Evolutionary conservation across 1,140 invertebrate species (phyloP).

Genomic region (Cherax destructor): DNA sequence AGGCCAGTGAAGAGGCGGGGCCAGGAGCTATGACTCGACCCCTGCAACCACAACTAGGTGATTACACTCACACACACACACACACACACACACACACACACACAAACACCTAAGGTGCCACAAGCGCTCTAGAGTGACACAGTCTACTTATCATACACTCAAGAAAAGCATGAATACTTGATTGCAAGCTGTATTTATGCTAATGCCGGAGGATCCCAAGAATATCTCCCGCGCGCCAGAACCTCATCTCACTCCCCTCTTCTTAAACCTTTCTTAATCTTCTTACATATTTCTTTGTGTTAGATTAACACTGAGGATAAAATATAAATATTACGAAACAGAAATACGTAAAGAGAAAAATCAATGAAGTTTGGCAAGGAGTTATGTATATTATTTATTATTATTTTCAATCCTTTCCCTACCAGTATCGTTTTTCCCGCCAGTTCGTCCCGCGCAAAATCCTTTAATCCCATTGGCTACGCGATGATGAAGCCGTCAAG

Average conservation of each 20-base stretch:
- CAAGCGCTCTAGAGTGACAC: background rate
- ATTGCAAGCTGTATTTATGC: constrained; percentile 49
- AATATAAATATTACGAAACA: background rate
- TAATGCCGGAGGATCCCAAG: background rate
- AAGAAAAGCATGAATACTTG: constrained; percentile 46
- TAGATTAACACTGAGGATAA: background rate
- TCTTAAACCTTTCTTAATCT: background rate
- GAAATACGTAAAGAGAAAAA: background rate
- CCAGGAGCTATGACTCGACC: too few species aligned
- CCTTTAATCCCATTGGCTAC: constrained; percentile 62
- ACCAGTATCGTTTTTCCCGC: constrained; percentile 48
- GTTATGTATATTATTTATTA: background rate
- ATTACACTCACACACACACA: too few species aligned
- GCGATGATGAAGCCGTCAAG: constrained; percentile 67
- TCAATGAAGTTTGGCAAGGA: background rate
- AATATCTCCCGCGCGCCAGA: background rate
- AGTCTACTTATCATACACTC: constrained; percentile 36
- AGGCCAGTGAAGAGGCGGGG: too few species aligned
- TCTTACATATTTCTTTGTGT: background rate
- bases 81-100: too few species aligned
- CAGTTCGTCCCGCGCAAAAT: constrained; percentile 45
- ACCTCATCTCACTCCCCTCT: background rate
- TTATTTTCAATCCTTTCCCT: constrained; percentile 34
- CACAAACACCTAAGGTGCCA: background rate
- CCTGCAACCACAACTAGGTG: too few species aligned